Evolutionary conservation across 2,888 invertebrate species (phyloP).

Genomic region (Pollenia amentaria): DNA sequence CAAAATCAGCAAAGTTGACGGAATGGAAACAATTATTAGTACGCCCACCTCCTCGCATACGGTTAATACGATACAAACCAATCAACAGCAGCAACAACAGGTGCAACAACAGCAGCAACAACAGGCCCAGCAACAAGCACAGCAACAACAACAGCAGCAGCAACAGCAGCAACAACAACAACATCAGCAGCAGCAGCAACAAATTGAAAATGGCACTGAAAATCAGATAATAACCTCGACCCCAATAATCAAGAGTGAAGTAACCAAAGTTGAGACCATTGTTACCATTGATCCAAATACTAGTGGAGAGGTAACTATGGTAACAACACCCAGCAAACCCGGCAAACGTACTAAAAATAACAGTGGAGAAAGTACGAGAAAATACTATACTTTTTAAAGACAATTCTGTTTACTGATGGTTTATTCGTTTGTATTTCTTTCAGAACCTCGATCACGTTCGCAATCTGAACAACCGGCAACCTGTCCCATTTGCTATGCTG

Average conservation of each 20-base stretch:
- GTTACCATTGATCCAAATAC: conserved; percentile 82
- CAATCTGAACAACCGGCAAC: conserved; percentile 87
- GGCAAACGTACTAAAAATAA: conserved; percentile 73
- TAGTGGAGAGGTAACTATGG: conserved; percentile 75
- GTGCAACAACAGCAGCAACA: conserved; percentile 72
- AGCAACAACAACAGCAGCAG: conserved; percentile 75
- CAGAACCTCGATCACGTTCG: conserved; percentile 86
- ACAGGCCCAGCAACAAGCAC: conserved; percentile 74
- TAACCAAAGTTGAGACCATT: conserved; percentile 82
- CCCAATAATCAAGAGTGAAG: conserved; percentile 82
- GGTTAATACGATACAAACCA: conserved; percentile 71
- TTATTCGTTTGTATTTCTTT: not conserved
- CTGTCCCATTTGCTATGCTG: conserved; percentile 87
- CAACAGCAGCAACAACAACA: conserved; percentile 72
- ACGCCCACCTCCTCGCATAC: conserved; percentile 81
- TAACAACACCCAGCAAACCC: conserved; percentile 76
- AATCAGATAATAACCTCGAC: conserved; percentile 80
- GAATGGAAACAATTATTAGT: conserved; percentile 83
- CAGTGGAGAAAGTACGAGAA: conserved; percentile 73
- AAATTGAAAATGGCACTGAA: conserved; percentile 80
- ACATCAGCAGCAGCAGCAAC: conserved; percentile 75
- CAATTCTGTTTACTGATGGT: not conserved
- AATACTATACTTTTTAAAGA: not conserved
- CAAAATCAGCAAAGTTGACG: conserved; percentile 83
- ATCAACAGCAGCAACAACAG: conserved; percentile 76